Evolutionary conservation across 2,113 vertebrate genomes (phyloP).

Genomic region (Dinomys branickii): DNA sequence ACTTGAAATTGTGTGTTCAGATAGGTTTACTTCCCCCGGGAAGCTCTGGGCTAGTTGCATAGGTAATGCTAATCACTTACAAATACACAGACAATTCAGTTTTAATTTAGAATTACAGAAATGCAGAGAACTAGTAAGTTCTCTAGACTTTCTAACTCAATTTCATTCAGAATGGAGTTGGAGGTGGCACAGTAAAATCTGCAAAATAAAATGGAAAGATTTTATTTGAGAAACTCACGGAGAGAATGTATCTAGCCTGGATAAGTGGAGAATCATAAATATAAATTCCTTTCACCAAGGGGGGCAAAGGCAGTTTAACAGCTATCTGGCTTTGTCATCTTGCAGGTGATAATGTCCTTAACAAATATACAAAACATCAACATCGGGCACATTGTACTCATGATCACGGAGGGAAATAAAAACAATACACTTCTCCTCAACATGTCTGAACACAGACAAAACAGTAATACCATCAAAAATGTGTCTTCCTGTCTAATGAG

Average conservation of each 20-base stretch:
- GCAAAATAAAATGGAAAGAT: neutral
- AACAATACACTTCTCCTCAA: neutral
- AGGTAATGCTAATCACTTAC: neutral
- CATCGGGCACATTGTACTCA: neutral
- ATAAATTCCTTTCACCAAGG: neutral
- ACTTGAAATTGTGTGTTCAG: neutral
- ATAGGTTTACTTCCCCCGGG: neutral
- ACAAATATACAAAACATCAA: neutral
- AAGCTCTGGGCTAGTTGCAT: neutral
- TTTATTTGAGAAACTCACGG: neutral
- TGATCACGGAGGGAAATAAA: neutral
- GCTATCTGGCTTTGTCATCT: neutral
- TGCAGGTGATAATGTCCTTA: neutral
- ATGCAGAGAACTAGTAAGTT: neutral
- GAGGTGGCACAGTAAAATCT: neutral
- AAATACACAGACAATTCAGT: neutral
- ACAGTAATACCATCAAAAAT: neutral
- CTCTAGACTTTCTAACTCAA: neutral
- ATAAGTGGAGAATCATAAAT: neutral
- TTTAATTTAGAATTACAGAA: neutral
- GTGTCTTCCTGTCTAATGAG: neutral
- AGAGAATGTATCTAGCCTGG: neutral
- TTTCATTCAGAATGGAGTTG: neutral
- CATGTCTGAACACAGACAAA: neutral
- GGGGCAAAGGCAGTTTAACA: neutral